Conservation (phyloP, 2,797 vertebrate genomes). For the Xenopus petersii region DNA sequence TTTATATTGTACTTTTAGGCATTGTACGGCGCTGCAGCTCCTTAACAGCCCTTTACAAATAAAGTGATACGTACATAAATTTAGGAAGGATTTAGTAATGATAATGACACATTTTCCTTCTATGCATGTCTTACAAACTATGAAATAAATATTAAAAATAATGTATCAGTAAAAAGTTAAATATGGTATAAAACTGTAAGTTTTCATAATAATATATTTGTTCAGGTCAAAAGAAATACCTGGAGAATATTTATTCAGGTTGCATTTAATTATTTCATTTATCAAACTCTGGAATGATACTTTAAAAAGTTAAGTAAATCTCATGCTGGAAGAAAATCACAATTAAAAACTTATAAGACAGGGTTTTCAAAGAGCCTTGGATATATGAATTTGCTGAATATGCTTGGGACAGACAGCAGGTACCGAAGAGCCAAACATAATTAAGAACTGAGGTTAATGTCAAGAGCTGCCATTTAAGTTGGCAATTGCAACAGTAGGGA, state of each 20-base stretch:
- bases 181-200: too few relatives aligned
- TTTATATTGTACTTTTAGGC: too few relatives aligned
- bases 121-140: too few relatives aligned
- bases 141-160: too few relatives aligned
- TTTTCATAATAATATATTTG: background rate
- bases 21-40: too few relatives aligned
- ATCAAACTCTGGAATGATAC: background rate
- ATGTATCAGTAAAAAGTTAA: too few relatives aligned
- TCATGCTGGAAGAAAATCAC: background rate
- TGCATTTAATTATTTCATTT: constrained; percentile 3
- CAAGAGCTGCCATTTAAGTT: constrained; percentile 11
- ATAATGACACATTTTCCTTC: too few relatives aligned
- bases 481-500: constrained; percentile 5
- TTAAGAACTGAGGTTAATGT: constrained; percentile 8
- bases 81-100: too few relatives aligned
- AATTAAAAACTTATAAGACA: background rate
- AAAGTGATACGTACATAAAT: too few relatives aligned
- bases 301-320: background rate
- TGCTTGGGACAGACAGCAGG: constrained; percentile 12
- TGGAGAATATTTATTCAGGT: background rate
- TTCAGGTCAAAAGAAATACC: background rate
- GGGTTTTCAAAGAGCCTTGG: constrained; percentile 4
- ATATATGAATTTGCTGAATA: constrained; percentile 3
- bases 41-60: too few relatives aligned
- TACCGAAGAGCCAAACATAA: constrained; percentile 6